Evolutionary conservation across 2,113 vertebrate species (phyloP), one percentile per base, ranked within the genome.

Genomic region (Dascyllus trimaculatus): DNA sequence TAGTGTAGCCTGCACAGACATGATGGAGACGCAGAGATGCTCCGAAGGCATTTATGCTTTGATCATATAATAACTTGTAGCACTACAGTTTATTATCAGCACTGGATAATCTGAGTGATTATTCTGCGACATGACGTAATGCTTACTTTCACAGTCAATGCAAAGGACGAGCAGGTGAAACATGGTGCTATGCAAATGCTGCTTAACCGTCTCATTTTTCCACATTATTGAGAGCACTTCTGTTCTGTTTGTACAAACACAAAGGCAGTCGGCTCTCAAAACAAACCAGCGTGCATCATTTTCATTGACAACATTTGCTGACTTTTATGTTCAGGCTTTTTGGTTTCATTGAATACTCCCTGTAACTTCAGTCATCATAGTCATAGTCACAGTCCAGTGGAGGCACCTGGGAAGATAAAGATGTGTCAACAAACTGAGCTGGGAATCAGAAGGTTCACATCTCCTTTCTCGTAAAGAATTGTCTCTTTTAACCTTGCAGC

Each of bases 251-350:
- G 40, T 43, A 43, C 11, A 43, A 14, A 43, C 40, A 54, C 35
- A 19, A 15, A 6, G 1, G n/a, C 24, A 45, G 32, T 0, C 3
- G 14, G 40, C 40, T 14, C 40, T 43, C 3, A 43, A 35, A 35
- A 21, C 22, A 29, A 68, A 7, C 59, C 32, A 35, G 9, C 32
- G 2, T 8, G 7, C 32, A 8, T 29, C 0, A 1, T 21, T 15
- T 4, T 24, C 19, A 14, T n/a, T 56, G 21, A 38, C 3, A 35
- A 18, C 21, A 17, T 65, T 24, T 51, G 46, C 57, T 78, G 18
- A 64, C 58, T 32, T 69, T 65, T 54, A 54, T n/a, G 25, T 67
- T 67, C 15, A 40, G 7, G 35, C 19, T 69, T 45, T 80, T 77
- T 77, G 15, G 53, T 51, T 69, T 48, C 19, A 65, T 1, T 35